phyloP scores from a whole-genome alignment of 2,113 vertebrate genomes.

The Herpailurus yagouaroundi region DNA sequence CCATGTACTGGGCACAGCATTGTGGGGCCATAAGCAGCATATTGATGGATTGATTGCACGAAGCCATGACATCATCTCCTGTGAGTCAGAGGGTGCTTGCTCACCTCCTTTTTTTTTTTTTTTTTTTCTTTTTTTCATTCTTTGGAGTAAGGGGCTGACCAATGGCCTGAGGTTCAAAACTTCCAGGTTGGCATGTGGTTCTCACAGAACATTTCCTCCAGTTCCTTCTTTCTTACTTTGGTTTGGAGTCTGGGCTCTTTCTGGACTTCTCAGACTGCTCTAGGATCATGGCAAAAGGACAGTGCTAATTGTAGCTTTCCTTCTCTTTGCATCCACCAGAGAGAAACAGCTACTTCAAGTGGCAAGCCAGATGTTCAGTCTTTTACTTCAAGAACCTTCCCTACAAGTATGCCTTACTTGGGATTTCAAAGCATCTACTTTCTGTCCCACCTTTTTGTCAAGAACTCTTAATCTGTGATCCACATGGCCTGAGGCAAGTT shows the following conservation, averaged over 20 bases:
- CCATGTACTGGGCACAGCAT: too few species aligned
- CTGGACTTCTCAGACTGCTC: not conserved
- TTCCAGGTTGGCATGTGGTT: not conserved
- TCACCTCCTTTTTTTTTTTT: not conserved
- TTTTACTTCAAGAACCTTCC: not conserved
- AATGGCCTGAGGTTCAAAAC: not conserved
- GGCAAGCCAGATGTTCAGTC: not conserved
- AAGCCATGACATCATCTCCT: too few species aligned
- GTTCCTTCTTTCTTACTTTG: not conserved
- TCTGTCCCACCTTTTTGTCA: not conserved
- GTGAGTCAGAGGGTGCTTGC: rapidly evolving
- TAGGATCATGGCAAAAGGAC: not conserved
- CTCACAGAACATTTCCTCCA: not conserved
- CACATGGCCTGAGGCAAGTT: too few species aligned
- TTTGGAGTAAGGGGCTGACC: rapidly evolving
- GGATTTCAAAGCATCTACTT: not conserved
- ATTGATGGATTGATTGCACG: rapidly evolving
- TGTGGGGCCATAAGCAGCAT: not conserved
- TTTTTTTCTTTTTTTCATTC: too few species aligned
- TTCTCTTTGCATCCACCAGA: not conserved
- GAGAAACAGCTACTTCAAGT: not conserved
- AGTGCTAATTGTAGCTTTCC: not conserved
- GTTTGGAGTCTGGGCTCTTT: not conserved
- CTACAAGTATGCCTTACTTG: not conserved
- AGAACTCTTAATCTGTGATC: not conserved